Percentiles rank a stretch among this genome's conserved stretches.
Conservation (phyloP, 2,797 vertebrate species). For the Macroramphosus scolopax region DNA sequence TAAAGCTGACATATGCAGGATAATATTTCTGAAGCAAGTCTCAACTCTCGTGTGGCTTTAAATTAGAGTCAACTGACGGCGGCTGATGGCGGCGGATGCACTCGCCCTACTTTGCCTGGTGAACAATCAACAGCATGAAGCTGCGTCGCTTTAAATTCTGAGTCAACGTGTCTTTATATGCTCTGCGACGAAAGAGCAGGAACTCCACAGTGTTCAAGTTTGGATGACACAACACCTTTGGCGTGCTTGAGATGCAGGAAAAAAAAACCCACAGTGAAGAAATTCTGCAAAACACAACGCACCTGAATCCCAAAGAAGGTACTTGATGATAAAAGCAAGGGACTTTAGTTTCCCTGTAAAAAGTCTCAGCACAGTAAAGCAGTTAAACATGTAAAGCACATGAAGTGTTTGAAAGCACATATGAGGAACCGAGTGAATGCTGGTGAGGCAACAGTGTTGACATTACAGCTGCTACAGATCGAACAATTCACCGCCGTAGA, state of each 20-base stretch:
- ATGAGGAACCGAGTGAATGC: conserved; percentile 17
- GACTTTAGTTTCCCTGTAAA: background rate
- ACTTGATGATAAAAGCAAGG: conserved; percentile 13
- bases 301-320: conserved; percentile 20
- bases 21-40: no score
- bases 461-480: conserved; percentile 2
- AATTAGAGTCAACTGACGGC: no score
- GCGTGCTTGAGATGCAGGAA: conserved; percentile 1
- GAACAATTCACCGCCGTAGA: conserved; percentile 1
- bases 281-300: conserved; percentile 24
- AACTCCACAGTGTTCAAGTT: conserved; percentile 9
- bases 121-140: background rate
- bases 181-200: no score
- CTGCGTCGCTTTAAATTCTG: no score
- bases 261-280: conserved; percentile 26
- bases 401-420: background rate
- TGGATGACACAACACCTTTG: conserved; percentile 3
- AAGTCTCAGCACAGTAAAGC: conserved; percentile 1
- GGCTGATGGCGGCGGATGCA: no score
- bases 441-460: conserved; percentile 31
- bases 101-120: background rate
- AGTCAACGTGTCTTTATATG: no score
- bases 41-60: no score
- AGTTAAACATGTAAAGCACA: conserved; percentile 24
- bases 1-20: no score